Percentiles rank a stretch among this genome's conserved stretches.
Conservation (phyloP, 2,888 invertebrate species). For the Drepanosiphum platanoidis region DNA sequence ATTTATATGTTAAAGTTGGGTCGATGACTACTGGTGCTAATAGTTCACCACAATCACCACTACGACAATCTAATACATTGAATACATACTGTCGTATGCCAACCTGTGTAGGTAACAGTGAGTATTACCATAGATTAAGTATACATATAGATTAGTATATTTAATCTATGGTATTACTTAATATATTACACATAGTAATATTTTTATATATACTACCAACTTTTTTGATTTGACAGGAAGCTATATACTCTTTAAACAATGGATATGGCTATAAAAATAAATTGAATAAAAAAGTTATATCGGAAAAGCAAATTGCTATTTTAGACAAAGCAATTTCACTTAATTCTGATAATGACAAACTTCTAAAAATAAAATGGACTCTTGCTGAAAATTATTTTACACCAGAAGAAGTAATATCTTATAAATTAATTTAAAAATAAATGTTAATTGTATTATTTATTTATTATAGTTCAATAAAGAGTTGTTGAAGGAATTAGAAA, state of each 20-base stretch:
- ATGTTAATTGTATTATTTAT: conserved; percentile 20
- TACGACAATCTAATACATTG: neutral
- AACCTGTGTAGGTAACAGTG: neutral
- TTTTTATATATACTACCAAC: neutral
- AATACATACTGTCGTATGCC: neutral
- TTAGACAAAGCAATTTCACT: conserved; percentile 72
- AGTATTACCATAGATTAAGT: no score
- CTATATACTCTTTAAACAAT: conserved; percentile 68
- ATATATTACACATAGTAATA: no score
- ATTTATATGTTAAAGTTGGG: no score
- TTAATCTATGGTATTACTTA: neutral
- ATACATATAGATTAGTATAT: neutral
- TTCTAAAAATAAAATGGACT: conserved; percentile 70
- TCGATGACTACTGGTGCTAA: neutral
- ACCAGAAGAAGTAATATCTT: conserved; percentile 69
- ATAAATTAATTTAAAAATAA: conserved; percentile 1
- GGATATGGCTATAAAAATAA: conserved; percentile 68
- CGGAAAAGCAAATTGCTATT: conserved; percentile 73
- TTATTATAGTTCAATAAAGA: conserved; percentile 42
- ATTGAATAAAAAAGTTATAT: conserved; percentile 67
- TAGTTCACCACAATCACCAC: neutral
- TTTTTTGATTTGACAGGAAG: conserved; percentile 66
- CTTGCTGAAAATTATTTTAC: conserved; percentile 71
- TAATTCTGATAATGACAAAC: conserved; percentile 70
- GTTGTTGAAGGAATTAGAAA: conserved; percentile 52